These are phyloP conservation scores for Drosophila arawakana DNA, from an alignment of 1,140 invertebrate genomes.

Conservation along the genomic window DNA sequence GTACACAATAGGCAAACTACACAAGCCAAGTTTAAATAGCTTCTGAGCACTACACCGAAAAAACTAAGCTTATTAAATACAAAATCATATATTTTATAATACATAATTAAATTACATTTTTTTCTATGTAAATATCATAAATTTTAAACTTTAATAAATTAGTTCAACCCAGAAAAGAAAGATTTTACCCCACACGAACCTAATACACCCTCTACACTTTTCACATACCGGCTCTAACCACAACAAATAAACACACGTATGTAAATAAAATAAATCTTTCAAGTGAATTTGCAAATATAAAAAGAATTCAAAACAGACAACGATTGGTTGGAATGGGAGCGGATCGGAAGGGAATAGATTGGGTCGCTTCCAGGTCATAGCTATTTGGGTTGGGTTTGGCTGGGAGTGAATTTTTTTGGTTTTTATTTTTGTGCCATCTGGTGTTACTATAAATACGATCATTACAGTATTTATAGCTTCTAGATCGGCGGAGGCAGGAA, in stretches of 20 bases:
- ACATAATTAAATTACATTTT: too few relatives aligned
- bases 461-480: constrained; percentile 34
- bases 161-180: too few relatives aligned
- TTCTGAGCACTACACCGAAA: too few relatives aligned
- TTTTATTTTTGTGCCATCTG: constrained; percentile 27
- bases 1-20: too few relatives aligned
- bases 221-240: neutral
- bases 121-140: too few relatives aligned
- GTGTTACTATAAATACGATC: constrained; percentile 51
- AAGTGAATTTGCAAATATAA: constrained; percentile 39
- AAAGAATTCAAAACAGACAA: constrained; percentile 2
- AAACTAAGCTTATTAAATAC: too few relatives aligned
- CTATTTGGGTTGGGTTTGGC: constrained; percentile 2
- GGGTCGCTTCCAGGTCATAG: constrained; percentile 8
- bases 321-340: neutral
- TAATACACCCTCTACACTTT: too few relatives aligned
- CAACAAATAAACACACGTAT: constrained; percentile 9
- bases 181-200: too few relatives aligned
- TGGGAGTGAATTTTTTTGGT: neutral
- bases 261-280: constrained; percentile 49
- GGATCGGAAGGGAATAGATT: neutral
- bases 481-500: neutral
- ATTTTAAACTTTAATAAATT: too few relatives aligned
- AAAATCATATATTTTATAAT: too few relatives aligned
- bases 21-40: too few relatives aligned